These are phyloP conservation scores for Leucoraja ocellata DNA, from an alignment of 2,797 vertebrate genomes.

Conservation along the genomic window DNA sequence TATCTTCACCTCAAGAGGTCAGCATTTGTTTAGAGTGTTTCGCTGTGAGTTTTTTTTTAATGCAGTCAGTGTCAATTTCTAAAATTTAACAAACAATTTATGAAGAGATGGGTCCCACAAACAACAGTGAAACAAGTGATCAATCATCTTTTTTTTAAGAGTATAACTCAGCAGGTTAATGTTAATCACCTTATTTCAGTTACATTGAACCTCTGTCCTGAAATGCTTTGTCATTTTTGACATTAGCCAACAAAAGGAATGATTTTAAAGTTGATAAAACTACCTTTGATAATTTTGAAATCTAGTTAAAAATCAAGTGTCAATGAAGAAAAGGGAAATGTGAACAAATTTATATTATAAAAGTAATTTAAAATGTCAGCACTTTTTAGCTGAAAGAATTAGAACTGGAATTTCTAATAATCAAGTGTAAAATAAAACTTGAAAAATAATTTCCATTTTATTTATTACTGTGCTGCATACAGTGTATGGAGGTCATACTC, in stretches of 20 bases:
- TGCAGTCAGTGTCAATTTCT: background rate
- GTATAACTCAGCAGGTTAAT: background rate
- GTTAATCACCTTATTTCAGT: background rate
- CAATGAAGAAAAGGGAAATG: conserved; percentile 5
- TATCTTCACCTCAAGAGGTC: background rate
- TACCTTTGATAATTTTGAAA: background rate
- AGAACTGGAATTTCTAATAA: background rate
- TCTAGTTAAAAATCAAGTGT: background rate
- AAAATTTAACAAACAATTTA: background rate
- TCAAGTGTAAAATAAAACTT: background rate
- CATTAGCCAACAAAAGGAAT: background rate
- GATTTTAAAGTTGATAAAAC: background rate
- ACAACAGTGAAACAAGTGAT: background rate
- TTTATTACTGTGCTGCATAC: no score
- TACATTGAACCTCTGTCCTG: no score
- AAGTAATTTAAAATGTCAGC: background rate
- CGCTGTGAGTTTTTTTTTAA: no score
- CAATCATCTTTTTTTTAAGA: background rate
- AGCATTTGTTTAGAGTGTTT: background rate
- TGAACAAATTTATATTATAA: background rate
- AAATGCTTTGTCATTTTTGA: background rate
- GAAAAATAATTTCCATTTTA: conserved; percentile 2
- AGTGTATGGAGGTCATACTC: background rate
- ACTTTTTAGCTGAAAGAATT: background rate
- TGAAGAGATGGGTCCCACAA: background rate